phyloP scores from a whole-genome alignment of 2,113 vertebrate species.

The Hypomesus transpacificus region DNA sequence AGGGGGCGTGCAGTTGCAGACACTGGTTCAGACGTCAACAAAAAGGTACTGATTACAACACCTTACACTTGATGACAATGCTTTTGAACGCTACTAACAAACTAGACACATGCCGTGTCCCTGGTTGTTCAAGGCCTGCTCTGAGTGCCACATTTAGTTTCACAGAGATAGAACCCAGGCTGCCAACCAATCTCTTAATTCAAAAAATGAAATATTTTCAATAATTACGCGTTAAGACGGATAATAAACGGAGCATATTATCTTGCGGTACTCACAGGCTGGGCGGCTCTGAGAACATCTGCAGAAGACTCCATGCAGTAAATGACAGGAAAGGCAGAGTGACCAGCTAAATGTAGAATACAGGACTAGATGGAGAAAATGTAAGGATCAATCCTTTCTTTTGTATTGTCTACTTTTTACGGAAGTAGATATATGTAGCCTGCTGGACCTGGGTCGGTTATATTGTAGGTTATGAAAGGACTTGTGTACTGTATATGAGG shows the following conservation, averaged over 20 bases:
- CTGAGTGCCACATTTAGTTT: neutral
- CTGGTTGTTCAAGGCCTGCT: neutral
- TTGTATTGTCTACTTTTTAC: too few relatives aligned
- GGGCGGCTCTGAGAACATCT: slow-evolving; percentile 67
- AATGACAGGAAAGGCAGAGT: slow-evolving; percentile 64
- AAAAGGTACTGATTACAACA: neutral
- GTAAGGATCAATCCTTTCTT: neutral
- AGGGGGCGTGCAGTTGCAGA: slow-evolving; percentile 71
- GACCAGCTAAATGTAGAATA: slow-evolving; percentile 63
- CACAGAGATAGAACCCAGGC: neutral
- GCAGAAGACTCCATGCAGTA: slow-evolving; percentile 79
- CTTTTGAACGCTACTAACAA: too few relatives aligned
- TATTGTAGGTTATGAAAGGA: too few relatives aligned
- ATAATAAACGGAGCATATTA: neutral
- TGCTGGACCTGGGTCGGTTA: too few relatives aligned
- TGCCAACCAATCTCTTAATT: neutral
- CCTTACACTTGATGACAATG: too few relatives aligned
- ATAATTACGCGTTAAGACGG: neutral
- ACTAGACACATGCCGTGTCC: too few relatives aligned
- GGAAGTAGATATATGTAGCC: too few relatives aligned
- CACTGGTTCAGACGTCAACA: slow-evolving; percentile 68
- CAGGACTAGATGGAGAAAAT: slow-evolving; percentile 70
- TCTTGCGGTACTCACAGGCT: slow-evolving; percentile 63
- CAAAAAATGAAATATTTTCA: neutral
- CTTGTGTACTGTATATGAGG: too few relatives aligned